Base-by-base conservation (phyloP, 30 jellyfish, hydroid and myxozoan genomes). In the Aurelia aurita region DNA sequence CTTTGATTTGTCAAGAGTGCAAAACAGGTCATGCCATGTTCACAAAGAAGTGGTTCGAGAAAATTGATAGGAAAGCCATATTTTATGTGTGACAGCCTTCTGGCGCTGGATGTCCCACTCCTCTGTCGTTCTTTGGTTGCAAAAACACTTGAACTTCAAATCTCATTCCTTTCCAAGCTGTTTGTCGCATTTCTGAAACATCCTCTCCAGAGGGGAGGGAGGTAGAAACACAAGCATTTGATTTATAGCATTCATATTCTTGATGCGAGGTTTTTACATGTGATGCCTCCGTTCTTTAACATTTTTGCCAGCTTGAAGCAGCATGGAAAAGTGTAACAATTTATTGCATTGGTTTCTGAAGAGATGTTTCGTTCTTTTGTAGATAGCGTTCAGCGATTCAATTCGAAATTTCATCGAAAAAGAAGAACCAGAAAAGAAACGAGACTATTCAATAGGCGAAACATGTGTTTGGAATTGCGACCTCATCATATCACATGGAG, bases 401-500 rank as follows among this genome's bases (percentile, higher is more conserved):
- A 29, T 91, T 21, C 90, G 84, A 21, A 79, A 86, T 46, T 85
- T 45, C 87, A 47, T 85, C 57, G 87, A 91, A 44, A 61, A 60
- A 8, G 93, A 64, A 21, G 79, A 70, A 5, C 55, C 57, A 19
- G 70, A 34, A 34, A 51, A 61, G 7, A 39, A 39, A 8, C 84
- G 80, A 16, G 77, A 65, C 43, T 65, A 85, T 53, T n/a, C 26
- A 19, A 66, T 63, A 43, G 73, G 75, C 15, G 79, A 78, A 69
- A 79, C 98, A 19, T 20, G 22, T 69, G 98, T 95, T 3, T 76
- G 84, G 89, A 78, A 78, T 32, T 91, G 98, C 60, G 98, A 91
- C 47, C 78, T 91, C 15, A 64, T 53, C 63, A 71, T 91, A 23
- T 78, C 93, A 19, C 96, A 91, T 77, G 98, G 98, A 34, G 73